Percentiles rank a stretch among this genome's conserved stretches.
Conservation (phyloP, 2,797 vertebrate genomes). For the Catharus ustulatus region DNA sequence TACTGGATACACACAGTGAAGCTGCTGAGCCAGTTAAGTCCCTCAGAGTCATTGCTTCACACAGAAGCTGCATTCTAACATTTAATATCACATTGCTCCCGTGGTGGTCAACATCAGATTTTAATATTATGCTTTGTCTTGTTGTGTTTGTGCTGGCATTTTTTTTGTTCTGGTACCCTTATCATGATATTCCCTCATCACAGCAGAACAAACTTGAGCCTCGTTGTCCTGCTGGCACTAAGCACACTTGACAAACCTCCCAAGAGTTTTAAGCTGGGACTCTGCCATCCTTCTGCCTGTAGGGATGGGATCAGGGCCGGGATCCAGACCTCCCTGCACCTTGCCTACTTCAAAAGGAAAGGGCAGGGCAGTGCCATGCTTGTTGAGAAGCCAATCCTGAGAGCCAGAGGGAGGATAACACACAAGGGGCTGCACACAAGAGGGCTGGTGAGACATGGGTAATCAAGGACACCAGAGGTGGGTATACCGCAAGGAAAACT, state of each 20-base stretch:
- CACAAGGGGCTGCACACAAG: not conserved
- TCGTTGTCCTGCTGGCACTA: not conserved
- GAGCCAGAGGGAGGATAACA: not conserved
- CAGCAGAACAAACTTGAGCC: not conserved
- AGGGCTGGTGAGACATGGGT: not conserved
- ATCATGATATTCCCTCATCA: not conserved
- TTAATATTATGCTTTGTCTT: not conserved
- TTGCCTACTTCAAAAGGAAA: not conserved
- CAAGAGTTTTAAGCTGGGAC: not conserved
- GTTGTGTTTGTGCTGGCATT: not conserved
- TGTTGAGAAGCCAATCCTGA: not conserved
- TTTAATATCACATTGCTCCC: not conserved
- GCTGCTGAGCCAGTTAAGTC: not conserved
- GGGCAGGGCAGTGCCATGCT: not conserved
- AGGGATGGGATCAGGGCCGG: not conserved
- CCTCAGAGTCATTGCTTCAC: not conserved
- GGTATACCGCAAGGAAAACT: not conserved
- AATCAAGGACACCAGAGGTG: not conserved
- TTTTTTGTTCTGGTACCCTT: not conserved
- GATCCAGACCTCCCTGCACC: not conserved
- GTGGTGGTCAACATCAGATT: not conserved
- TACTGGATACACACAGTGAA: not conserved
- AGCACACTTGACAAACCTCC: not conserved
- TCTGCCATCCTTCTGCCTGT: not conserved
- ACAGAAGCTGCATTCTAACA: not conserved